Evolutionary conservation across 2,113 vertebrate genomes (phyloP).

Genomic region (Choloepus hoffmanni): DNA sequence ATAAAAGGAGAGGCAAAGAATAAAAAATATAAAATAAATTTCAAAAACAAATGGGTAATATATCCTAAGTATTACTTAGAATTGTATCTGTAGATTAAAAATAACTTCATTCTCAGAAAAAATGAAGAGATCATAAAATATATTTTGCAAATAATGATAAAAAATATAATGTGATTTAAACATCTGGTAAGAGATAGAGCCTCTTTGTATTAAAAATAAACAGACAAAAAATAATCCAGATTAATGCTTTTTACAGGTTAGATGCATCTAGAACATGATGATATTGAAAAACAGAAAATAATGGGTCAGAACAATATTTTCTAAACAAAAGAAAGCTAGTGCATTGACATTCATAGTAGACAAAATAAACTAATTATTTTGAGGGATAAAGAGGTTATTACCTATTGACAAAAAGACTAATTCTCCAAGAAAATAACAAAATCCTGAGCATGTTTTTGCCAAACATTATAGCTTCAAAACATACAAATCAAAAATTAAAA

Average conservation of each 20-base stretch:
- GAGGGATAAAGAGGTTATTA: not conserved
- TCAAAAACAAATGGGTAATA: slow-evolving; percentile 26
- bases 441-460: not conserved
- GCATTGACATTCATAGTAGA: not conserved
- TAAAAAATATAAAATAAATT: not conserved
- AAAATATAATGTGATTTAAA: not conserved
- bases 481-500: slow-evolving; percentile 46
- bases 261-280: not conserved
- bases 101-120: not conserved
- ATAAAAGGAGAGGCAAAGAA: not conserved
- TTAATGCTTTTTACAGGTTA: not conserved
- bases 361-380: not conserved
- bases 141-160: not conserved
- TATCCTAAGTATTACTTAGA: not conserved
- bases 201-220: slow-evolving; percentile 19
- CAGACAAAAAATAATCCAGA: not conserved
- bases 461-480: not conserved
- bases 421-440: not conserved
- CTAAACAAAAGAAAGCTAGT: not conserved
- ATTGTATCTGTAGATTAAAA: not conserved
- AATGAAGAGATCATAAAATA: not conserved
- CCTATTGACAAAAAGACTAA: slow-evolving; percentile 18
- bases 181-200: not conserved
- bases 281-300: slow-evolving; percentile 4
- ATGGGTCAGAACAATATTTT: not conserved